These are phyloP conservation scores for Dromiciops gliroides DNA, from an alignment of 2,113 vertebrate species.

Conservation along the genomic window DNA sequence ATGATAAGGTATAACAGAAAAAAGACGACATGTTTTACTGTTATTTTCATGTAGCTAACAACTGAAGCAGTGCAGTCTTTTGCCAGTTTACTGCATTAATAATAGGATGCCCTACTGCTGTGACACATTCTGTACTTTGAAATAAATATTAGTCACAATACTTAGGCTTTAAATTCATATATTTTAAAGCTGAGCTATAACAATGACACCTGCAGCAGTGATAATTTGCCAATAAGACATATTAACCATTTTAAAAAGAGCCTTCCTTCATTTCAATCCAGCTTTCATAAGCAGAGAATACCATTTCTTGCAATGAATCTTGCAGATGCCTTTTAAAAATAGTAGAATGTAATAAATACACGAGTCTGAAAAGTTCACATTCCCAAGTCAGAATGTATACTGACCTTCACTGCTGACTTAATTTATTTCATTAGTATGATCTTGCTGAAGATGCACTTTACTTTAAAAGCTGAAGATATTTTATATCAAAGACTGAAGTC, in stretches of 20 bases:
- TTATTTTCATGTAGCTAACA: constrained; percentile 78
- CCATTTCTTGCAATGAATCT: constrained; percentile 73
- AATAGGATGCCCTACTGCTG: constrained; percentile 81
- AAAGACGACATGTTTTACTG: constrained; percentile 79
- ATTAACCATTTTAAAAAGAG: constrained; percentile 72
- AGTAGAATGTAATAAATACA: constrained; percentile 79
- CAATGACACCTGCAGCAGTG: constrained; percentile 69
- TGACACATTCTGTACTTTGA: constrained; percentile 79
- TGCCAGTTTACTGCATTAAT: constrained; percentile 83
- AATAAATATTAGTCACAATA: constrained; percentile 84
- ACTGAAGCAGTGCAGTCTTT: constrained; percentile 72
- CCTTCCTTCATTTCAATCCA: constrained; percentile 55
- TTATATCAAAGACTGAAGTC: constrained; percentile 57
- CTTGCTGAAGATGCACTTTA: constrained; percentile 76
- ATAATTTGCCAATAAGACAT: constrained; percentile 79
- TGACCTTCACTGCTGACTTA: constrained; percentile 76
- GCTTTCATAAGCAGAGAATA: constrained; percentile 31
- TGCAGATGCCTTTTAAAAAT: constrained; percentile 75
- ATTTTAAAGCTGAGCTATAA: constrained; percentile 75
- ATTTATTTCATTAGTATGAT: constrained; percentile 70
- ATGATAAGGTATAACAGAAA: constrained; percentile 70
- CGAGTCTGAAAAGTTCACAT: constrained; percentile 76
- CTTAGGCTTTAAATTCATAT: constrained; percentile 79
- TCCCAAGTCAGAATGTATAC: constrained; percentile 75
- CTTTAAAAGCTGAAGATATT: constrained; percentile 59